phyloP scores from a whole-genome alignment of 2,113 vertebrate genomes.

The Rhinogobius similis region DNA sequence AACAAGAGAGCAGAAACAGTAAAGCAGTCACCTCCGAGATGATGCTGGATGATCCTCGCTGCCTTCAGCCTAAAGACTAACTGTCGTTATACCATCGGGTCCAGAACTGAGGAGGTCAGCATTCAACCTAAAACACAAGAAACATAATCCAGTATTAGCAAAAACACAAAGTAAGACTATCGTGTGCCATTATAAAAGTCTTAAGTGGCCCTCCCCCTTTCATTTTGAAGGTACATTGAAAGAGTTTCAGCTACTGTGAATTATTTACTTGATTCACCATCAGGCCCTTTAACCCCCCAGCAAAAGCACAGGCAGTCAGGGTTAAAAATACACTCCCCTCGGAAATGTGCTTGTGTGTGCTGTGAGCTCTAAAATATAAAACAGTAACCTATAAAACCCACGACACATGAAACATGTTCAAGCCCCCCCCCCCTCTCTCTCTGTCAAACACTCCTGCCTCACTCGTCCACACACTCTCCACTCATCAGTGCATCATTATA shows the following conservation, averaged over 20 bases:
- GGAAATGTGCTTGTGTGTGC: slow-evolving; percentile 46
- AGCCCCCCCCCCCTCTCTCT: slow-evolving; percentile 13
- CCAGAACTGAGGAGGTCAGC: slow-evolving; percentile 31
- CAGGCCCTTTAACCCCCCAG: slow-evolving; percentile 74
- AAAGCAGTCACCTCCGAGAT: slow-evolving; percentile 63
- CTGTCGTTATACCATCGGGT: slow-evolving; percentile 33
- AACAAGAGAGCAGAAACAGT: slow-evolving; percentile 40
- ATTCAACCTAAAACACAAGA: slow-evolving; percentile 47
- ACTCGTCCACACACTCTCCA: slow-evolving; percentile 16
- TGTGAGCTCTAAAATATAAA: slow-evolving; percentile 49
- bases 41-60: slow-evolving; percentile 43
- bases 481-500: slow-evolving; percentile 63
- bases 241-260: slow-evolving; percentile 82
- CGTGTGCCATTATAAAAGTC: slow-evolving; percentile 50
- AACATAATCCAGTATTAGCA: slow-evolving; percentile 5
- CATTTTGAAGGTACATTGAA: slow-evolving; percentile 73
- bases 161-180: slow-evolving; percentile 34
- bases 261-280: slow-evolving; percentile 78
- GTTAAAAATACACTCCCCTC: slow-evolving; percentile 74
- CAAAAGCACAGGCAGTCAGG: slow-evolving; percentile 67
- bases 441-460: not conserved
- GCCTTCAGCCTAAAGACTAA: slow-evolving; percentile 23
- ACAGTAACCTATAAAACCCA: slow-evolving; percentile 37
- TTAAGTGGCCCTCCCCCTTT: slow-evolving; percentile 51
- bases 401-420: slow-evolving; percentile 43